Evolutionary conservation across 92 coral and sea anemone species (phyloP), one percentile per base, ranked within the genome.

Genomic region (Scolanthus callimorphus): DNA sequence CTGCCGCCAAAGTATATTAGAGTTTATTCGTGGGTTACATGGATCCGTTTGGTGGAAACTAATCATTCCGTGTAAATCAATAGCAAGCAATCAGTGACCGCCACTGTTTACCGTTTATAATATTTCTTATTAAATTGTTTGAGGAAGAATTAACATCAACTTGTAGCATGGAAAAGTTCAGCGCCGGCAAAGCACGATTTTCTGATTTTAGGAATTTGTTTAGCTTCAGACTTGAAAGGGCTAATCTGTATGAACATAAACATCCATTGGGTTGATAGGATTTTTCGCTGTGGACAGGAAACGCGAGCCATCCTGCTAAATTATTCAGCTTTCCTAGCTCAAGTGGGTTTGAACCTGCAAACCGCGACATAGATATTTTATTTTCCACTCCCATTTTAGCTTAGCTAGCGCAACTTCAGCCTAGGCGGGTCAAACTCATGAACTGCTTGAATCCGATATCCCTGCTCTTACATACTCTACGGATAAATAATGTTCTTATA

Each of bases 1-100:
- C n/a, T 49, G 31, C 47, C 61, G 61, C 52, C 37, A 51, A 41
- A 66, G 53, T 39, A 24, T 47, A 66, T 66, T 52, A 66, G 51
- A 27, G 59, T 52, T 51, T 49, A 37, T 24, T 44, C 17, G 60
- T 8, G 50, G 71, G 71, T 65, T 65, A 38, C 52, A 29, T 55
- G n/a, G 54, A 55, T 64, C 75, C 64, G 75, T 57, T 47, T 45
- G 43, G 45, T 39, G 25, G 25, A 34, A 53, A 38, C 44, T 30
- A 41, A 68, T 44, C 57, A 68, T 43, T 44, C 31, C 58, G 45
- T 68, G 57, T 54, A 60, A 68, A 39, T 51, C 75, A 20, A 68
- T 53, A 45, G 65, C 43, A 27, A 39, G 34, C 65, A 68, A 52
- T 54, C 64, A 68, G 17, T 45, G 55, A 31, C 48, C 25, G 44